Percentiles rank a stretch among this genome's conserved stretches.
These are phyloP conservation scores for Spatulosminthurus flaviceps DNA, from an alignment of 2,888 invertebrate genomes.

Conservation along the genomic window DNA sequence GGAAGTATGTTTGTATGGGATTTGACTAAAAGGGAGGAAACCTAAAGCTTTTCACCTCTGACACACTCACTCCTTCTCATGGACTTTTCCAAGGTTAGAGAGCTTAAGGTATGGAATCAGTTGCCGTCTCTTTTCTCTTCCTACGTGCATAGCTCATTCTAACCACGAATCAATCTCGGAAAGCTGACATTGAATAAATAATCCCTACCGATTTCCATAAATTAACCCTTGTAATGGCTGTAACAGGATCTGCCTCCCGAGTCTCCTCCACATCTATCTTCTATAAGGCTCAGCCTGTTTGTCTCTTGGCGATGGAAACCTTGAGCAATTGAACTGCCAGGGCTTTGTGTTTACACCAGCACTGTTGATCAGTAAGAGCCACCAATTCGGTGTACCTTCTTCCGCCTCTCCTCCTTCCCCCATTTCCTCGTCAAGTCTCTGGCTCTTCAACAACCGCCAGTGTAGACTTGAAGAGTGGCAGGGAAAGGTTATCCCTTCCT, in stretches of 20 bases:
- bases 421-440: too few species aligned
- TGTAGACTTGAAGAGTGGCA: too few species aligned
- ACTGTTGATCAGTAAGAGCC: not conserved
- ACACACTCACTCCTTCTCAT: constrained; percentile 2
- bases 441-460: too few species aligned
- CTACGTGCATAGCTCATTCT: not conserved
- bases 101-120: constrained; percentile 3
- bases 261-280: constrained; percentile 27
- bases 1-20: constrained; percentile 6
- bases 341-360: constrained; percentile 1
- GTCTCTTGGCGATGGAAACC: not conserved
- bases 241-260: constrained; percentile 37
- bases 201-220: constrained; percentile 52
- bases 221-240: constrained; percentile 49
- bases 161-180: constrained; percentile 47
- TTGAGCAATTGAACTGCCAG: not conserved
- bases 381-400: too few species aligned
- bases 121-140: not conserved
- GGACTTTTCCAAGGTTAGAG: not conserved
- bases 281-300: not conserved
- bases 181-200: constrained; percentile 52
- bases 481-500: too few species aligned
- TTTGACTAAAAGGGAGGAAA: not conserved
- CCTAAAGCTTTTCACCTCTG: not conserved
- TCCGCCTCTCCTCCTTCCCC: too few species aligned